Evolutionary conservation across 2,113 vertebrate genomes (phyloP), one percentile per base, ranked within the genome.

Genomic region (Odontesthes bonariensis): DNA sequence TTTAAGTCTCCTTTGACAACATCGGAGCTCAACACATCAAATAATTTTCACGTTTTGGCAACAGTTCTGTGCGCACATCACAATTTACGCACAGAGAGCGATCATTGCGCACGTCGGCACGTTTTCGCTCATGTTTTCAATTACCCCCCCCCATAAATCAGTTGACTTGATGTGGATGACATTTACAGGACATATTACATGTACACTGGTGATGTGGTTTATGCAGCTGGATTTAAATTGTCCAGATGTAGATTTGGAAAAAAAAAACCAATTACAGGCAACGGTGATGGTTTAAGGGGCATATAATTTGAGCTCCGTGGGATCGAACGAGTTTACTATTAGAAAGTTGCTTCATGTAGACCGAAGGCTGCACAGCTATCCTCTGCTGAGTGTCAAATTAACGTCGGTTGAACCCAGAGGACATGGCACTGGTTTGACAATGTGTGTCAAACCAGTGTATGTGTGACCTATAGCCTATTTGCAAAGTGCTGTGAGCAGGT

Each of bases 391-490:
- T 77, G 85, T 83, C 73, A 77, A 35, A 78, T 75, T 49, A 33
- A 82, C 66, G 69, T 22, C 70, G 49, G 74, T 66, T 76, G 73
- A 87, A 69, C 69, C 84, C 40, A 46, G 11, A 75, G 71, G 76
- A 84, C 79, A 61, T 40, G 65, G 61, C 71, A 73, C 71, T 57
- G 53, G 63, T 79, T 69, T 68, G 60, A 82, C 66, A 51, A 75
- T 6, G 55, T 31, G 71, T 58, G 71, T 60, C 64, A 27, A 27
- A 27, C 27, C 27, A 27, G 27, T 27, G 27, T 27, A 27, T 27
- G 27, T 27, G 27, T 88, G 86, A 88, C 86, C 87, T 40, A 59
- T 88, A 89, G n/a, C n/a, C n/a, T 85, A 86, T 90, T 82, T 75
- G 68, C 60, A 56, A n/a, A 20, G 84, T 53, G 55, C 76, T 32